Percentiles rank a stretch among this genome's conserved stretches.
Evolutionary conservation across 2,888 invertebrate genomes (phyloP).

Genomic region (Scaptomyza caliginosa): DNA sequence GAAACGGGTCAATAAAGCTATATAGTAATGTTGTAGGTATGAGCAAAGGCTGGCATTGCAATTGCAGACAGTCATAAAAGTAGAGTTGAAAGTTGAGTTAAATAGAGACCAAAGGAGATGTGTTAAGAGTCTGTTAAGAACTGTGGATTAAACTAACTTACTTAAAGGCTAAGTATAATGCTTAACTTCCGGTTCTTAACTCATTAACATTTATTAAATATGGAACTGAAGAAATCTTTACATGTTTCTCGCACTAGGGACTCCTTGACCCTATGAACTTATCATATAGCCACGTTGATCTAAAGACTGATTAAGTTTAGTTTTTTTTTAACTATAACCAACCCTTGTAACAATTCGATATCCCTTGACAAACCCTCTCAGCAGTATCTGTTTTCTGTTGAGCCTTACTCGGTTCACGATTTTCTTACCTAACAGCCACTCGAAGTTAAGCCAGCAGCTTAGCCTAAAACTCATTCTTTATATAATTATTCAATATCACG

Average conservation of each 20-base stretch:
- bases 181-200: no score
- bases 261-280: no score
- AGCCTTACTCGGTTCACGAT: neutral
- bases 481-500: constrained; percentile 76
- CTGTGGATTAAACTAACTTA: neutral
- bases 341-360: neutral
- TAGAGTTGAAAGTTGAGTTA: neutral
- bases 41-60: constrained; percentile 16
- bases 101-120: neutral
- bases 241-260: no score
- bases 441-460: constrained; percentile 32
- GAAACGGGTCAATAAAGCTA: constrained; percentile 34
- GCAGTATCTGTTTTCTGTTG: neutral
- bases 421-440: constrained; percentile 6
- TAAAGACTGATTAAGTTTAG: no score
- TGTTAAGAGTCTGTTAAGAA: neutral
- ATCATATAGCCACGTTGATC: no score
- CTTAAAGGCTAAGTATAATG: neutral
- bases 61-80: constrained; percentile 41
- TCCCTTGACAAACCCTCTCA: neutral
- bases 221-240: no score
- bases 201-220: no score
- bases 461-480: constrained; percentile 54
- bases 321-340: neutral
- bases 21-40: constrained; percentile 26